Percentiles rank a stretch among this genome's conserved stretches.
Conservation (phyloP, 1,140 invertebrate genomes). For the Ganaspis sp. region DNA sequence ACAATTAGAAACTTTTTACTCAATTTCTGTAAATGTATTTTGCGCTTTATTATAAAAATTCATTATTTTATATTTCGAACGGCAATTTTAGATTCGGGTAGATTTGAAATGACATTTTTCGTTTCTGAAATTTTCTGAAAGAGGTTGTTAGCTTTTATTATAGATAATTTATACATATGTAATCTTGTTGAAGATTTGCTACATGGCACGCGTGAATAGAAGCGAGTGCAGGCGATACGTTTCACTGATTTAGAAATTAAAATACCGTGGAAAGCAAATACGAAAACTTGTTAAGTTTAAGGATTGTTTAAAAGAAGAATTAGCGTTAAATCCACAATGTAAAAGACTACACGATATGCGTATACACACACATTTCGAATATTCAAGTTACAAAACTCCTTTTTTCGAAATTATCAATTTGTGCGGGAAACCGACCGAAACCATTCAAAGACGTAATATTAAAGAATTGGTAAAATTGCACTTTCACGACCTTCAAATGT, state of each 20-base stretch:
- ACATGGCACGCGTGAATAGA: neutral
- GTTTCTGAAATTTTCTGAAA: too few relatives aligned
- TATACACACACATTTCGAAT: too few relatives aligned
- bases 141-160: too few relatives aligned
- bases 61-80: too few relatives aligned
- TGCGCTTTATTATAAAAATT: too few relatives aligned
- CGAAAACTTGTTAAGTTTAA: neutral
- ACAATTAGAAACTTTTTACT: too few relatives aligned
- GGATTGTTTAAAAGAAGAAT: neutral
- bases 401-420: slow-evolving; percentile 18
- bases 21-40: too few relatives aligned
- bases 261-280: neutral
- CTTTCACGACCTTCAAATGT: neutral
- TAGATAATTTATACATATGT: too few relatives aligned
- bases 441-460: neutral
- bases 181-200: too few relatives aligned
- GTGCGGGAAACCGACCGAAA: neutral
- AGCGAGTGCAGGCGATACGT: neutral
- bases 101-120: too few relatives aligned
- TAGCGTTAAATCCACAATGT: neutral
- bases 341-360: too few relatives aligned
- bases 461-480: neutral
- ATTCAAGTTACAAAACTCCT: slow-evolving; percentile 2
- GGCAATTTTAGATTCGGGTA: too few relatives aligned
- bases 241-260: neutral